Base-by-base conservation (phyloP, 2,113 vertebrate species). In the Pachypanchax playfairii region DNA sequence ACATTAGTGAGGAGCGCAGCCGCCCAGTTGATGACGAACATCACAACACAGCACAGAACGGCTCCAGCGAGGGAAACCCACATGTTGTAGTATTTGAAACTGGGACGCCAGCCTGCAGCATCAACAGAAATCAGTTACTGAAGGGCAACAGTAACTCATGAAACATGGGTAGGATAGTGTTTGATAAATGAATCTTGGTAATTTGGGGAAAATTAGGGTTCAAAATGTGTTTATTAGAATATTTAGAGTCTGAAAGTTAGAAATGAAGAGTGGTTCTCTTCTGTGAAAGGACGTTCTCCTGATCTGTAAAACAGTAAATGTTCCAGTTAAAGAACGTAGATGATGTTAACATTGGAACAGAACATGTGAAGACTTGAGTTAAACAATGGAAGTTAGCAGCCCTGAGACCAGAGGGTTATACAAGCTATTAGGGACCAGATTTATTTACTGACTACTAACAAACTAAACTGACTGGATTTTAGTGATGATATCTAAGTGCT, bases 21-120 rank as follows among this genome's bases (percentile, higher is more conserved):
- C 94, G 93, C 95, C 97, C 97, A 99, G 83, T 99, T 99, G 87
- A 99, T 98, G 80, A 99, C 93, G 75, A 99, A 99, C 97, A 99
- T 99, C 50, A 99, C 96, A 73, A 93, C 95, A 42, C 97, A 98
- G 87, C 97, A 99, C 31, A 99, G 88, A 29, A 97, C 64, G 1
- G 97, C 95, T 77, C 97, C 97, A 29, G 94, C 70, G 7, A 99
- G 94, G 17, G 97, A 98, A 70, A 96, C 94, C 97, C 97, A 99
- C 96, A 98, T 98, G 82, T 98, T 99, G 91, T 99, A 99, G 85
- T 96, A 99, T 54, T 95, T 98, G 88, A 99, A 99, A 77, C 96
- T 97, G 78, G 97, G 97, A 10, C 97, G 95, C 97, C 97, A 99
- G 21, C 97, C 97, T 99, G 47, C 3, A 59, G 52, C 33, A 25